Base-by-base conservation (phyloP, 2,797 vertebrate species). In the Telmatherina bonti region DNA sequence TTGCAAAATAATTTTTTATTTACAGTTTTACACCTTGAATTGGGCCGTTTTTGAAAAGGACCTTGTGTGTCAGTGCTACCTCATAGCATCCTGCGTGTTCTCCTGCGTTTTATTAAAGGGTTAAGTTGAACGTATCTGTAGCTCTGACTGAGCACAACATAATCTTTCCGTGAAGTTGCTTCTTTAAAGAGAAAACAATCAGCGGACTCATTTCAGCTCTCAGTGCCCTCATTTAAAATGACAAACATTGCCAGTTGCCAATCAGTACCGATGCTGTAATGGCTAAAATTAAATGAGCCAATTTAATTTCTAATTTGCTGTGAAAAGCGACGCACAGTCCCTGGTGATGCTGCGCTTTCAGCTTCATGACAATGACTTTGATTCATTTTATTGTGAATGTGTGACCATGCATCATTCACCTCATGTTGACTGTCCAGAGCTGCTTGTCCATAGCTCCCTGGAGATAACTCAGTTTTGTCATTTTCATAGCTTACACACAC, bases 401-500 rank as follows among this genome's bases (percentile, higher is more conserved):
- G 36, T 58, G 26, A 35, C 29, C 62, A 59, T 49, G 41, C 60
- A 38, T 77, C 51, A 15, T 68, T 76, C 53, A 45, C 54, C 74
- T 75, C 67, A 4, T 15, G 49, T 57, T 35, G 12, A 9, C 52
- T 74, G 69, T 62, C 57, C 63, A 64, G 10, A 53, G 31, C 59
- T 58, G 66, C 62, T 63, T 73, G n/a, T n/a, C 43, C 11, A 2
- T 8, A 15, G 45, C 54, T 70, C 51, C 64, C 62, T 47, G 47
- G 60, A 51, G 82, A 73, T 73, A 59, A 65, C 65, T 66, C 66
- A 18, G 43, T 38, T 57, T 4, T 62, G 57, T 29, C 20, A 8
- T 62, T 49, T 41, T 64, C 24, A 7, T 41, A 16, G 62, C 41
- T 51, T 30, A 49, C 55, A 51, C 3, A 24, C 61, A 26, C 7